Evolutionary conservation across 35 echinoderm and acorn worm species (phyloP), one percentile per base, ranked within the genome.

Genomic region (Acanthaster planci): DNA sequence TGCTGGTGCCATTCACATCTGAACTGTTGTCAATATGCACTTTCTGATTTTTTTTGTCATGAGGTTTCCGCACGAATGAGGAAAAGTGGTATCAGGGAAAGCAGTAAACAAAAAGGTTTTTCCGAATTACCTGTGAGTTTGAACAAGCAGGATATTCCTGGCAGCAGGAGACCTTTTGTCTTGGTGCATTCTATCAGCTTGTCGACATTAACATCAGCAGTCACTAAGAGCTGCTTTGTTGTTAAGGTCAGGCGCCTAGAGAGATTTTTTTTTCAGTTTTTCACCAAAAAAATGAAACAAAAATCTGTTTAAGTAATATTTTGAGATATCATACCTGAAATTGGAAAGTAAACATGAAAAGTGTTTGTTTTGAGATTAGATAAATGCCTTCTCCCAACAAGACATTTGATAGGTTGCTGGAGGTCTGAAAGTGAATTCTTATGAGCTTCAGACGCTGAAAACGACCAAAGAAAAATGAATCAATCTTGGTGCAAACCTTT

Each of bases 171-270:
- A 21, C 83, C 87, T 17, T 68, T 80, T 19, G 56, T 60, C 40
- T 89, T 67, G 37, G 79, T 83, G 60, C 87, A 89, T 30, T 60
- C 21, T 81, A 89, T 89, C 44, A 81, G 44, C 29, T 89, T 67
- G 12, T 81, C 79, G 31, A 60, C 53, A 47, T 81, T 67, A 68
- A 89, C 39, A 51, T 89, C 79, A 75, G 79, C 80, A 0, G 80
- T 89, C 7, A 89, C 32, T 19, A 72, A 76, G 17, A 89, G 32
- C n/a, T 68, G 82, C 80, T 89, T 76, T 39, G 80, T 68, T 57
- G 82, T 89, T 30, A 89, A 77, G 35, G 35, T 81, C 39, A 89
- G 51, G 37, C 79, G 82, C 40, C 87, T 89, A 39, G 37, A 36
- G 38, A 64, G 4, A 47, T 18, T 22, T 19, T 36, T 27, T 10